Evolutionary conservation across 1,140 invertebrate species (phyloP), one percentile per base, ranked within the genome.

Genomic region (Orchesella cincta): DNA sequence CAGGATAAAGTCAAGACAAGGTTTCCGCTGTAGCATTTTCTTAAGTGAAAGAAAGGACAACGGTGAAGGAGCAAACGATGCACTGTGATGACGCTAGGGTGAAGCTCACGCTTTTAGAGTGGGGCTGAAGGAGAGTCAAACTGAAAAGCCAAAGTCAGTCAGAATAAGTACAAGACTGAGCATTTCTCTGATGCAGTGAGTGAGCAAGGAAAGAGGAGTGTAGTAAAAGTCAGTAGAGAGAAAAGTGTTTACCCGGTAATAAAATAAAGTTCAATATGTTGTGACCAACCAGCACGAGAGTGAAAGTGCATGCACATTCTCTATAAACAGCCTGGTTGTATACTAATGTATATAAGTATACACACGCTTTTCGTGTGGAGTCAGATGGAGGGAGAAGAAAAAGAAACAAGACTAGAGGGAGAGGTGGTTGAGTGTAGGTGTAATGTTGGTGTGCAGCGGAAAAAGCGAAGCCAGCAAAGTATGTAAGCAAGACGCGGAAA

Each of bases 191-290:
- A 12, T 46, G 39, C 8, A 20, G 52, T 23, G 8, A 18, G 52
- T 14, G 52, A 26, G 52, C 8, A 57, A 57, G 52, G 3, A 57
- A 57, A 57, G 52, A 18, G 39, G n/a, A n/a, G n/a, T n/a, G n/a
- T n/a, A n/a, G n/a, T n/a, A n/a, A n/a, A n/a, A n/a, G n/a, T n/a
- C n/a, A n/a, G n/a, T n/a, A n/a, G n/a, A 46, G 39, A 46, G 39
- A 20, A 57, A 57, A 57, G 52, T 57, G 52, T 57, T 57, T 57
- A 57, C 52, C 52, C 52, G 23, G 52, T 57, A 57, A 57, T 57
- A 57, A 57, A 57, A 57, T 57, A 57, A 57, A 57, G 52, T 57
- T 57, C 52, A 57, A 57, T 57, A 57, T 57, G 52, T 57, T 26
- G 12, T 3, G 23, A 57, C 52, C 52, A 57, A 57, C 52, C 39